Conservation (phyloP, 1,140 invertebrate species). For the Brachionus calyciflorus region DNA sequence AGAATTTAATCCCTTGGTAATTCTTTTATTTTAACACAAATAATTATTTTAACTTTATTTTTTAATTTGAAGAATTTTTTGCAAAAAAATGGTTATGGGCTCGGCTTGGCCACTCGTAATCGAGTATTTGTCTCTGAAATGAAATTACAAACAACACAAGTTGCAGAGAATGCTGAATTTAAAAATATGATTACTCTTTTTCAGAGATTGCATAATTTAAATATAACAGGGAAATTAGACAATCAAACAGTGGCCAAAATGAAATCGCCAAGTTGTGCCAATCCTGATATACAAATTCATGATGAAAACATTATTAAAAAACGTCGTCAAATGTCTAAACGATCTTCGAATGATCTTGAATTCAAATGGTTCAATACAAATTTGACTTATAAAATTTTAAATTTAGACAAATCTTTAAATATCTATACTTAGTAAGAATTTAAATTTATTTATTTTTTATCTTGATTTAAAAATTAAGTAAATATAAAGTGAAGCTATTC, state of each 20-base stretch:
- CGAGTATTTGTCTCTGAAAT: neutral
- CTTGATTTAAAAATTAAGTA: neutral
- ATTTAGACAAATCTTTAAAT: neutral
- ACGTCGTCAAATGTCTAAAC: neutral
- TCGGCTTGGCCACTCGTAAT: neutral
- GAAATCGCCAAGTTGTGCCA: conserved; percentile 33
- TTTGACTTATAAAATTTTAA: conserved; percentile 10
- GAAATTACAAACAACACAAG: neutral
- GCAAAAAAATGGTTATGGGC: conserved; percentile 34
- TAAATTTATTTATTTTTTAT: neutral
- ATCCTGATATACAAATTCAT: neutral
- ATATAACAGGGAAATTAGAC: conserved; percentile 21
- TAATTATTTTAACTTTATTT: too few species aligned
- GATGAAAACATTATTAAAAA: too few species aligned
- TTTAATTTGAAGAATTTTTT: too few species aligned
- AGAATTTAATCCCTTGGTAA: too few species aligned
- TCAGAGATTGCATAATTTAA: conserved; percentile 22
- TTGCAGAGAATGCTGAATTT: neutral
- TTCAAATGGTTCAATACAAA: conserved; percentile 9
- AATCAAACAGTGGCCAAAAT: neutral
- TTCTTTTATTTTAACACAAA: too few species aligned
- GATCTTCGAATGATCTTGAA: neutral
- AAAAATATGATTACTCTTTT: conserved; percentile 19
- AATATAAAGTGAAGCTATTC: neutral
- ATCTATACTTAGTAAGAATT: neutral